Evolutionary conservation across 2,797 vertebrate species (phyloP).

Genomic region (Xiphophorus birchmanni): DNA sequence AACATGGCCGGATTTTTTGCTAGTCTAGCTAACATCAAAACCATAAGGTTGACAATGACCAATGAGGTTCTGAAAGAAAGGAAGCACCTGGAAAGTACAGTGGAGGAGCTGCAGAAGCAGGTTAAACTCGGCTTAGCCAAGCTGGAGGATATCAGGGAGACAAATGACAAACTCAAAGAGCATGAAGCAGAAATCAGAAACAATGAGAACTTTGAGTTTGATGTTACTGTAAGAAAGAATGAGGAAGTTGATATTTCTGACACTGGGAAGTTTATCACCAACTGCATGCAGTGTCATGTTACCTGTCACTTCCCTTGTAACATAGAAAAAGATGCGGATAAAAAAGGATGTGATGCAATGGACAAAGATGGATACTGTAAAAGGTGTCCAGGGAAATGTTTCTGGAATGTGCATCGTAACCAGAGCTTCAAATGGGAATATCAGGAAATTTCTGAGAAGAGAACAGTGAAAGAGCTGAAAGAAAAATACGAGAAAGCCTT

Average conservation of each 20-base stretch:
- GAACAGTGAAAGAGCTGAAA: slow-evolving; percentile 50
- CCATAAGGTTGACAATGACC: slow-evolving; percentile 41
- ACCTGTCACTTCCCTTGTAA: slow-evolving; percentile 61
- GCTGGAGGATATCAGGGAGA: slow-evolving; percentile 56
- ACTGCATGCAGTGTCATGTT: slow-evolving; percentile 56
- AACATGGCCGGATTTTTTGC: slow-evolving; percentile 47
- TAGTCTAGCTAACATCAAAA: slow-evolving; percentile 1
- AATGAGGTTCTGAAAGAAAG: slow-evolving; percentile 35
- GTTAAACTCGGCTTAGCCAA: slow-evolving; percentile 52
- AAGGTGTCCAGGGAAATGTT: slow-evolving; percentile 56
- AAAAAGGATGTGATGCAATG: slow-evolving; percentile 40
- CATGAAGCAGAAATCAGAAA: slow-evolving; percentile 41
- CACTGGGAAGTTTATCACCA: slow-evolving; percentile 45
- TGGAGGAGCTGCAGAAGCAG: slow-evolving; percentile 44
- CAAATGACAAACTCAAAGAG: slow-evolving; percentile 49
- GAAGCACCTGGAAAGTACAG: slow-evolving; percentile 4
- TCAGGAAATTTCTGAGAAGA: slow-evolving; percentile 22
- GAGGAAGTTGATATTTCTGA: slow-evolving; percentile 1
- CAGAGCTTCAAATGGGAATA: slow-evolving; percentile 59
- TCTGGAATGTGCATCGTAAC: slow-evolving; percentile 51
- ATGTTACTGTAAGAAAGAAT: slow-evolving; percentile 28
- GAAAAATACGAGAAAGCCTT: slow-evolving; percentile 42
- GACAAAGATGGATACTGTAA: slow-evolving; percentile 17
- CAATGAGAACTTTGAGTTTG: slow-evolving; percentile 62
- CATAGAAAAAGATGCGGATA: slow-evolving; percentile 23